Percentiles rank a stretch among this genome's conserved stretches.
Conservation (phyloP, 2,888 invertebrate genomes). For the Metellina segmentata region DNA sequence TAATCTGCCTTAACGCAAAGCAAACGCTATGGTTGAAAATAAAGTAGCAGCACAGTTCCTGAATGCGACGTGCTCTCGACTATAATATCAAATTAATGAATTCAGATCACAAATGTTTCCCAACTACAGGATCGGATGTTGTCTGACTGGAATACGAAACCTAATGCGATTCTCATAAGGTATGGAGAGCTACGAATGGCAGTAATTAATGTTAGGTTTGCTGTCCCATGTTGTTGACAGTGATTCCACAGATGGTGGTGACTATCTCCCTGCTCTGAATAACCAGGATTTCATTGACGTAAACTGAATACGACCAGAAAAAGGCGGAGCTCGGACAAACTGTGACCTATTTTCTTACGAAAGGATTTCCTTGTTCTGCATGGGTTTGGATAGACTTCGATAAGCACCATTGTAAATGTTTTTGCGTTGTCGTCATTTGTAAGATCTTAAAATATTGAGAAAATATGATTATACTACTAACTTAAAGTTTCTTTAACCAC, state of each 20-base stretch:
- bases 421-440: no score
- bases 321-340: constrained; percentile 38
- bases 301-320: constrained; percentile 24
- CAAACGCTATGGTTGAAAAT: no score
- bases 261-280: constrained; percentile 27
- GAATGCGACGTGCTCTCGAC: neutral
- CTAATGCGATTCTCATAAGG: neutral
- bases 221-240: constrained; percentile 36
- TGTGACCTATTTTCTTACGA: constrained; percentile 15
- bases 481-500: no score
- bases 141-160: constrained; percentile 7
- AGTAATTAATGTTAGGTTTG: constrained; percentile 37
- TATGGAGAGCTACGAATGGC: constrained; percentile 7
- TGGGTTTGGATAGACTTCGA: no score
- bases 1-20: no score
- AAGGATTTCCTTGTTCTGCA: no score
- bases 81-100: neutral
- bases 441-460: no score
- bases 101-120: neutral
- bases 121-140: neutral
- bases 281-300: neutral
- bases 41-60: no score
- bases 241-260: constrained; percentile 26
- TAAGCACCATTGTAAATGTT: no score
- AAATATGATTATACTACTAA: no score